Percentiles rank a stretch among this genome's conserved stretches.
phyloP scores from a whole-genome alignment of 2,113 vertebrate genomes.

The Nerophis ophidion region DNA sequence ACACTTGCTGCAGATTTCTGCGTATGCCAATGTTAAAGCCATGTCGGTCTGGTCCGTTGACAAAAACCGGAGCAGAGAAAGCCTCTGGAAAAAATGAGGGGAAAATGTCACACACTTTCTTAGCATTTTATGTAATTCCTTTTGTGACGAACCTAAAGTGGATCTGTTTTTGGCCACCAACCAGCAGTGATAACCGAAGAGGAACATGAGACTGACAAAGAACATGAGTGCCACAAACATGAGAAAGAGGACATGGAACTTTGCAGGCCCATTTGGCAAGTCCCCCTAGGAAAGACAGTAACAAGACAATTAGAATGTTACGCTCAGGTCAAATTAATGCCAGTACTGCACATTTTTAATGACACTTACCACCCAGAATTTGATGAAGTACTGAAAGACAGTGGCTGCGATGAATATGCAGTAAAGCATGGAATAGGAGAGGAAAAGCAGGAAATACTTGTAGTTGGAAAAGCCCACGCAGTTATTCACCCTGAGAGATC shows the following conservation, averaged over 20 bases:
- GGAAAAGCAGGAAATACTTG: conserved; percentile 96
- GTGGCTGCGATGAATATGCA: conserved; percentile 89
- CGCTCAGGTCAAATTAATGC: neutral
- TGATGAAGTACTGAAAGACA: conserved; percentile 94
- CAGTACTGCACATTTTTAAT: neutral
- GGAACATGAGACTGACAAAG: conserved; percentile 94
- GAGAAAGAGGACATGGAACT: conserved; percentile 95
- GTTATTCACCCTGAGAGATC: conserved; percentile 92
- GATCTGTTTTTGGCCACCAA: conserved; percentile 91
- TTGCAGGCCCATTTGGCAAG: conserved; percentile 81
- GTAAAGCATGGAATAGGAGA: conserved; percentile 93
- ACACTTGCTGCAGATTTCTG: conserved; percentile 89
- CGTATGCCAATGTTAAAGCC: conserved; percentile 86
- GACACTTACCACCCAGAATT: conserved; percentile 93
- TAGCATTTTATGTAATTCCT: neutral
- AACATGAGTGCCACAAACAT: conserved; percentile 98
- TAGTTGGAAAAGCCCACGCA: conserved; percentile 99
- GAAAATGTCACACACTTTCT: conserved; percentile 7
- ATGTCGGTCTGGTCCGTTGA: conserved; percentile 86
- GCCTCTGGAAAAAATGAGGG: conserved; percentile 75
- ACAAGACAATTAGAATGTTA: conserved; percentile 10
- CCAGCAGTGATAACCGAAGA: conserved; percentile 97
- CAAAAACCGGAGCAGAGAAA: conserved; percentile 89
- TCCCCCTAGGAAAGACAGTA: conserved; percentile 75
- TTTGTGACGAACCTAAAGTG: conserved; percentile 82